Base-by-base conservation (phyloP, 2,888 invertebrate genomes). In the Strigamia crassipes region DNA sequence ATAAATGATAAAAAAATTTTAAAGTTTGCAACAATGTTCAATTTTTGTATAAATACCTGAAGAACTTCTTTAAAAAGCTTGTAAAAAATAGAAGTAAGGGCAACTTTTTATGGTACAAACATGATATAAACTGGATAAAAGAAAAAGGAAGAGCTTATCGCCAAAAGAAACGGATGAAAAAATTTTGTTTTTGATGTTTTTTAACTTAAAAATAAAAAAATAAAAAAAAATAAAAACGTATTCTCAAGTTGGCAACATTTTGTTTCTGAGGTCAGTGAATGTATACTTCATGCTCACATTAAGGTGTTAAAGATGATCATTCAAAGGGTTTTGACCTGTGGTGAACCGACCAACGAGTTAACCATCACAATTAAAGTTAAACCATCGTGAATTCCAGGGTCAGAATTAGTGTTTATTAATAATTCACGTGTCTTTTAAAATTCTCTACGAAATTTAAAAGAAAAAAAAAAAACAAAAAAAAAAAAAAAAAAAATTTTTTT, bases 221-320 rank as follows among this genome's bases (percentile, higher is more conserved):
- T 13, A n/a, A 46, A 46, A 41, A 46, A 41, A 41, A 41, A 41
- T 9, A 46, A 46, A n/a, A n/a, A n/a, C n/a, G n/a, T 15, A n/a
- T 56, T n/a, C 18, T 21, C 56, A 56, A 56, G 56, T 56, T 56
- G 56, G 56, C 6, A 18, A 9, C 56, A 56, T 21, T 21, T 56
- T 56, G 56, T 21, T 15, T 1, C 18, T 56, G 21, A 56, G 56
- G 56, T 56, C 56, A 56, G 5, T 56, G 56, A 56, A 56, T 56
- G n/a, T 56, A 38, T 6, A 38, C 38, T 38, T 38, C 38, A 38
- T 38, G 38, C 38, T 38, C 27, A n/a, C 31, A 27, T 73, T 73
- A 73, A 73, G 73, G 31, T 27, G 73, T 73, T 73, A 73, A 73
- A 73, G 73, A 73, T 12, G 73, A 66, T 66, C 27, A 15, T 73